Percentiles rank a stretch among this genome's conserved stretches.
Conservation (phyloP, 2,888 invertebrate genomes). For the Macaria notata region DNA sequence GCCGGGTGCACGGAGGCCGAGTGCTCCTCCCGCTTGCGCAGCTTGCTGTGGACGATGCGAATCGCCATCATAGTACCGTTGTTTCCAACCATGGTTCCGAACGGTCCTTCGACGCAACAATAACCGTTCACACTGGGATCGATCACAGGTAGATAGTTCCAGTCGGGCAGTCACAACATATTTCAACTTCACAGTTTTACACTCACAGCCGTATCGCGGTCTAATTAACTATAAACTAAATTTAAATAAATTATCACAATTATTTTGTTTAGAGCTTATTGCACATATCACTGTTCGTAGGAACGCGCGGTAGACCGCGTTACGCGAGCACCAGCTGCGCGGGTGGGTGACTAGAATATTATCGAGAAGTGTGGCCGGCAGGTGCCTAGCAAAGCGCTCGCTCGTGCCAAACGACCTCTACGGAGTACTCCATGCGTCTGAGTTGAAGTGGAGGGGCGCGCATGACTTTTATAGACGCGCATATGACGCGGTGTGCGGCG, state of each 20-base stretch:
- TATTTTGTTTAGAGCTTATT: conserved; percentile 74
- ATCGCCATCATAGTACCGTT: conserved; percentile 94
- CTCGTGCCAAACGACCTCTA: conserved; percentile 84
- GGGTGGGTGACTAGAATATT: conserved; percentile 80
- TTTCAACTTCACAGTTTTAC: conserved; percentile 73
- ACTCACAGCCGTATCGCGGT: conserved; percentile 80
- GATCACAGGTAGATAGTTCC: conserved; percentile 77
- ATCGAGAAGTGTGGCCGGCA: conserved; percentile 79
- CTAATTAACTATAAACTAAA: conserved; percentile 74
- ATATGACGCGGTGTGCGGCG: conserved; percentile 65
- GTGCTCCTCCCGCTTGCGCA: conserved; percentile 92
- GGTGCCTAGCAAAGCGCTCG: conserved; percentile 84
- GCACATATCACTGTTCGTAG: conserved; percentile 82
- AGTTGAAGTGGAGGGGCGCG: conserved; percentile 77
- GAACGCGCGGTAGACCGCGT: conserved; percentile 79
- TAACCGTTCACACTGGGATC: conserved; percentile 75
- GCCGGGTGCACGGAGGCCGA: conserved; percentile 87
- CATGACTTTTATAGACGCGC: conserved; percentile 72
- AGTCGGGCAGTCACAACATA: conserved; percentile 79
- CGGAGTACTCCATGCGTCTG: conserved; percentile 84
- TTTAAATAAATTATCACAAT: conserved; percentile 81
- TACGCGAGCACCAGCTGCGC: conserved; percentile 77
- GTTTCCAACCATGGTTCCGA: conserved; percentile 90
- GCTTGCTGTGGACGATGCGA: conserved; percentile 95
- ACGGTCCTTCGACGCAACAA: conserved; percentile 71